phyloP scores from a whole-genome alignment of 2,113 vertebrate species.

The Chaetodon trifascialis region DNA sequence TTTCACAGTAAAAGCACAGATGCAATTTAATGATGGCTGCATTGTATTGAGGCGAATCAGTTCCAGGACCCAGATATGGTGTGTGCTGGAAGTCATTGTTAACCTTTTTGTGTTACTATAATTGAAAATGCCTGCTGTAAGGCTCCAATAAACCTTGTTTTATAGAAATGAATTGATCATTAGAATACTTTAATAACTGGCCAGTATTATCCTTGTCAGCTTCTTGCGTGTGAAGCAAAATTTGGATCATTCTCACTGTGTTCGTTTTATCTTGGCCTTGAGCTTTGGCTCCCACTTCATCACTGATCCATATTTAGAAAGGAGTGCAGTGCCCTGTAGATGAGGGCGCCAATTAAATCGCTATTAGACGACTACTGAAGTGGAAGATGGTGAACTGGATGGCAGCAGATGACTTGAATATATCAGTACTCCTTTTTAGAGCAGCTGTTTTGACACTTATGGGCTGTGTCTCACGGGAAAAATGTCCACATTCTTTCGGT shows the following conservation, averaged over 20 bases:
- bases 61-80: not conserved
- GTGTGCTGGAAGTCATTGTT: not conserved
- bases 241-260: not conserved
- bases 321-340: conserved; percentile 36
- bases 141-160: not conserved
- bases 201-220: not conserved
- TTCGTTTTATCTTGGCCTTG: conserved; percentile 31
- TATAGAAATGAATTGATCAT: not conserved
- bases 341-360: conserved; percentile 59
- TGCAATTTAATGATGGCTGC: not conserved
- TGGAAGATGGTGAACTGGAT: conserved; percentile 42
- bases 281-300: conserved; percentile 43
- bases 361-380: conserved; percentile 53
- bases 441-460: conserved; percentile 46
- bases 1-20: no score
- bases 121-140: not conserved
- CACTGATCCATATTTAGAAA: conserved; percentile 68
- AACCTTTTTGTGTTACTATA: not conserved
- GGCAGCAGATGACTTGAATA: conserved; percentile 38
- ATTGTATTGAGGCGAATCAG: not conserved
- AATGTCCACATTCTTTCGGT: conserved; percentile 14
- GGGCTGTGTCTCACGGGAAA: conserved; percentile 5
- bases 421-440: conserved; percentile 20
- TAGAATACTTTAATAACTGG: not conserved
- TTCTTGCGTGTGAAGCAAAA: not conserved